Evolutionary conservation across 2,113 vertebrate species (phyloP).

Genomic region (Peromyscus leucopus): DNA sequence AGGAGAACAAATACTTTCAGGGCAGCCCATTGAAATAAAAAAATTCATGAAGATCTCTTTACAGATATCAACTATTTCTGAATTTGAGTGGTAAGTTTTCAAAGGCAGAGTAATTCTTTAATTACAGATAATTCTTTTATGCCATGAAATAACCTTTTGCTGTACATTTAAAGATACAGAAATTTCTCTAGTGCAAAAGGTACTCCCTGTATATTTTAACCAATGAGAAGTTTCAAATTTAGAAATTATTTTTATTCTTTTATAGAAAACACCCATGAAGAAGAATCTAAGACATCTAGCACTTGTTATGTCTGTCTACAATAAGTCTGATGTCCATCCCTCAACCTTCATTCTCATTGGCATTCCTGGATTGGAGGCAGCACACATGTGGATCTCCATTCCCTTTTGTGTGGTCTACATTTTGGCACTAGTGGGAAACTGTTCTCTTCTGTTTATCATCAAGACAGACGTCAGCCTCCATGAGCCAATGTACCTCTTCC

Average conservation of each 20-base stretch:
- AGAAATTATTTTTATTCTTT: neutral
- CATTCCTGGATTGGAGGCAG: slow-evolving; percentile 74
- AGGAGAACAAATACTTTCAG: neutral
- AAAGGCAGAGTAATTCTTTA: neutral
- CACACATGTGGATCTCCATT: slow-evolving; percentile 75
- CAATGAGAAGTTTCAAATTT: neutral
- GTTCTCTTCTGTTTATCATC: slow-evolving; percentile 74
- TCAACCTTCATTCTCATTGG: slow-evolving; percentile 73
- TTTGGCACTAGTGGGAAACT: slow-evolving; percentile 78
- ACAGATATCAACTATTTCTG: neutral
- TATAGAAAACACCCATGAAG: neutral
- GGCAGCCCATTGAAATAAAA: neutral
- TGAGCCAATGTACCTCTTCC: slow-evolving; percentile 80
- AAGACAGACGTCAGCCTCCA: slow-evolving; percentile 77
- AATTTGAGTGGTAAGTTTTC: neutral
- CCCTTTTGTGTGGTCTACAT: slow-evolving; percentile 74
- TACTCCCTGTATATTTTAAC: neutral
- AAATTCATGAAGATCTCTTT: neutral
- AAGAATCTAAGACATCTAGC: neutral
- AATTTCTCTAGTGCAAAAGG: neutral
- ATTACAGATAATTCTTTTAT: neutral
- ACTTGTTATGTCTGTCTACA: slow-evolving; percentile 50
- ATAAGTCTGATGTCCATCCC: slow-evolving; percentile 41
- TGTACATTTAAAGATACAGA: neutral
- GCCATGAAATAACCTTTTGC: neutral